A percentile compares a stretch with the other conserved stretches of the same genome.
phyloP scores from a whole-genome alignment of 2,888 invertebrate genomes.

The Campoplex capitator region DNA sequence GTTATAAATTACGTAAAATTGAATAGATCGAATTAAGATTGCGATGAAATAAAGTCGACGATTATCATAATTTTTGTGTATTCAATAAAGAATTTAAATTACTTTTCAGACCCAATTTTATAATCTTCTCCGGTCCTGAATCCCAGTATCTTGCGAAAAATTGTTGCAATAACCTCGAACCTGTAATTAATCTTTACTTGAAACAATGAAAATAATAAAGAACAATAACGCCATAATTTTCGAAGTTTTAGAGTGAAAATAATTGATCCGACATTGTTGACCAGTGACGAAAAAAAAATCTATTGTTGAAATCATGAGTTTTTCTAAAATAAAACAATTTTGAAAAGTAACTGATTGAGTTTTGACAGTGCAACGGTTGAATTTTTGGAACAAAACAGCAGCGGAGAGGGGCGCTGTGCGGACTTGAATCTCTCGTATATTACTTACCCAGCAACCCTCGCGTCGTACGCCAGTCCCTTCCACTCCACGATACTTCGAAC shows the following conservation, averaged over 20 bases:
- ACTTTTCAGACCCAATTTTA: too few relatives aligned
- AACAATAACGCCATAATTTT: neutral
- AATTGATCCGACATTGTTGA: neutral
- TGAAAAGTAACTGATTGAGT: neutral
- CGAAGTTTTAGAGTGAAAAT: neutral
- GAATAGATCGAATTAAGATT: neutral
- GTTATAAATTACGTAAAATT: slow-evolving; percentile 3
- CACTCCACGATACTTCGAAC: neutral
- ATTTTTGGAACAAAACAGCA: neutral
- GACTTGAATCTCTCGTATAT: neutral
- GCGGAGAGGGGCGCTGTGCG: slow-evolving; percentile 34
- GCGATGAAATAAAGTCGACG: neutral
- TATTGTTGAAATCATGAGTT: neutral
- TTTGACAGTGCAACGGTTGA: neutral
- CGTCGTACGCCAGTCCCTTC: neutral
- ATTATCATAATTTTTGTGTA: neutral
- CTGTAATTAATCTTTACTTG: too few relatives aligned
- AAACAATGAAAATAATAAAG: neutral
- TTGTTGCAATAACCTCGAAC: neutral
- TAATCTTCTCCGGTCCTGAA: too few relatives aligned
- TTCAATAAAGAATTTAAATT: neutral
- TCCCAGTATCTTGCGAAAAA: too few relatives aligned
- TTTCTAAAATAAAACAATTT: neutral
- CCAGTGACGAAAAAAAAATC: too few relatives aligned
- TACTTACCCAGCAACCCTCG: slow-evolving; percentile 13